phyloP scores from a whole-genome alignment of 35 echinoderm and acorn worm species.

The Lytechinus pictus region DNA sequence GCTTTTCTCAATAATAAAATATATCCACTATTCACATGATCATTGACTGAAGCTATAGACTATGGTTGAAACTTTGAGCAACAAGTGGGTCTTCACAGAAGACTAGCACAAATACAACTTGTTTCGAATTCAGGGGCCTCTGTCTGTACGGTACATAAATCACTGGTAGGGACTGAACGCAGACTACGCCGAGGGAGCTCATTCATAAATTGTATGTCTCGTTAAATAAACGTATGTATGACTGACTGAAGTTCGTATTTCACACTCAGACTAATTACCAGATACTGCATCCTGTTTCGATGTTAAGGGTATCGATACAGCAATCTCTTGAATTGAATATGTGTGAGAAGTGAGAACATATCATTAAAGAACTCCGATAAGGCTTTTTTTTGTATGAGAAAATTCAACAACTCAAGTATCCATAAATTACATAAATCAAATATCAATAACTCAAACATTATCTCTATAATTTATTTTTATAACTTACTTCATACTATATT shows the following conservation, averaged over 20 bases:
- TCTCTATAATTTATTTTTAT: not conserved
- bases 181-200: not conserved
- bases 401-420: not conserved
- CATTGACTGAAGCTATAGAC: too few relatives aligned
- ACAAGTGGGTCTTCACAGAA: too few relatives aligned
- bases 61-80: too few relatives aligned
- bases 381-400: not conserved
- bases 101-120: too few relatives aligned
- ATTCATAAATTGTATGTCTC: not conserved
- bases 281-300: not conserved
- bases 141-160: too few relatives aligned
- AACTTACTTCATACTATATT: not conserved
- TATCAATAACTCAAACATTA: not conserved
- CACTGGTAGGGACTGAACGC: too few relatives aligned
- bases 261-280: not conserved
- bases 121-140: too few relatives aligned
- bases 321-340: not conserved
- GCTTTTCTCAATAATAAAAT: too few relatives aligned
- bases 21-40: too few relatives aligned
- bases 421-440: not conserved
- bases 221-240: not conserved
- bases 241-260: not conserved
- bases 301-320: not conserved
- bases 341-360: not conserved
- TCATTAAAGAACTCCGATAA: not conserved